phyloP scores from a whole-genome alignment of 2,113 vertebrate species.

The Gyps fulvus region DNA sequence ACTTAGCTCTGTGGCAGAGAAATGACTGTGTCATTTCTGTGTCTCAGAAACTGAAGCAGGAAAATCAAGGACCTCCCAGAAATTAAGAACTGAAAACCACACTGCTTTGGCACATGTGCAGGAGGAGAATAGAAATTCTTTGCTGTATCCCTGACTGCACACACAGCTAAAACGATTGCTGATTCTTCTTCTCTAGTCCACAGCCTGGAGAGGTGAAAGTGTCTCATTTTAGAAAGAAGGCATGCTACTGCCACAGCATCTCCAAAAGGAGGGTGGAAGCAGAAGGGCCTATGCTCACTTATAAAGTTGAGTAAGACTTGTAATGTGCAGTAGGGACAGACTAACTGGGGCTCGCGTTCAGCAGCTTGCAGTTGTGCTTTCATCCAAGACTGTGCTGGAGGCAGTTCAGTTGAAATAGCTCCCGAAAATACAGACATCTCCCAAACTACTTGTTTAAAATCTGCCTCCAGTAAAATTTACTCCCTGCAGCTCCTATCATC shows the following conservation, averaged over 20 bases:
- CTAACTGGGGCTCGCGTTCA: background rate
- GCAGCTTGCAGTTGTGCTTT: background rate
- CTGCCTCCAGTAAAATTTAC: slow-evolving; percentile 52
- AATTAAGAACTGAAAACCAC: background rate
- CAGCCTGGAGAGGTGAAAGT: background rate
- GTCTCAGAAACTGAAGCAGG: background rate
- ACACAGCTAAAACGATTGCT: background rate
- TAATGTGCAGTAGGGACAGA: background rate
- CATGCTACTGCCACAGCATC: background rate
- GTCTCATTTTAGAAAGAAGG: background rate
- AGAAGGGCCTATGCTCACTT: background rate
- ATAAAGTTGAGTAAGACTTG: background rate
- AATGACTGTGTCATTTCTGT: background rate
- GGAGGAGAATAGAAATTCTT: background rate
- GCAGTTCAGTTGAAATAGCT: slow-evolving; percentile 45
- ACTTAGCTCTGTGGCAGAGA: background rate
- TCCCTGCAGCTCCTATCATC: slow-evolving; percentile 4
- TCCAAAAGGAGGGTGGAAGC: background rate
- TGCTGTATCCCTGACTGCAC: background rate
- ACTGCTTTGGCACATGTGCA: background rate
- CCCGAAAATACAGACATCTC: slow-evolving; percentile 47
- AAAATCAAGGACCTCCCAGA: background rate
- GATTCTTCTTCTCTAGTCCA: background rate
- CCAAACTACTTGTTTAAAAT: slow-evolving; percentile 51
- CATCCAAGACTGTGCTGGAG: slow-evolving; percentile 46